These are phyloP conservation scores for Otus sunia DNA, from an alignment of 2,113 vertebrate genomes.

Conservation along the genomic window DNA sequence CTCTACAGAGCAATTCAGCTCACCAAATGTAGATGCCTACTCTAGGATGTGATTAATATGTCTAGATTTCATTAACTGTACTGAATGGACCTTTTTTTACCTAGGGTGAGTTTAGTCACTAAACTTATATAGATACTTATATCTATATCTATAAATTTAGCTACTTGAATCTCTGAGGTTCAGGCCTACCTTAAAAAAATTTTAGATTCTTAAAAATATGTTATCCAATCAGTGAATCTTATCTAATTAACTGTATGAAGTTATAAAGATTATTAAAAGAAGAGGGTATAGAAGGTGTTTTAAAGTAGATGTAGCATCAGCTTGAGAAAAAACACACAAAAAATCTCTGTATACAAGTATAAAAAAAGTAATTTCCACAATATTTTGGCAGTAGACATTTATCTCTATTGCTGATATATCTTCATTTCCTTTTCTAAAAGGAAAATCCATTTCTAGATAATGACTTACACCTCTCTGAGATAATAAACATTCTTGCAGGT, in stretches of 20 bases:
- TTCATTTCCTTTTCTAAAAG: background rate
- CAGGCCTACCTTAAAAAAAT: background rate
- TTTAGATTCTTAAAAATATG: background rate
- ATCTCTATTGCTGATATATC: background rate
- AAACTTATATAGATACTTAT: background rate
- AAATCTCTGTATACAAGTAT: background rate
- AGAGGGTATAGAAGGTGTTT: background rate
- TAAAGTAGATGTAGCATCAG: background rate
- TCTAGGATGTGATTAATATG: background rate
- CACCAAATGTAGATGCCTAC: background rate
- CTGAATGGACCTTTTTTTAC: background rate
- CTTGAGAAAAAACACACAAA: background rate
- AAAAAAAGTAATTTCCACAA: background rate
- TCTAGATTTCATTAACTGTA: background rate
- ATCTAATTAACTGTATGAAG: background rate
- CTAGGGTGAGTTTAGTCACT: background rate
- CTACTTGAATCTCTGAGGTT: background rate
- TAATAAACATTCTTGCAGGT: background rate
- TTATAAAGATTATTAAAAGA: background rate
- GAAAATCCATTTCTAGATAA: background rate
- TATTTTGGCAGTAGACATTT: background rate
- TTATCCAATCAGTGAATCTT: background rate
- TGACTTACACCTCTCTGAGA: background rate
- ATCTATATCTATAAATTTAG: too few relatives aligned
- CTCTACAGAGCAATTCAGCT: background rate